phyloP scores from a whole-genome alignment of 2,888 invertebrate genomes.

The Escarpia spicata region DNA sequence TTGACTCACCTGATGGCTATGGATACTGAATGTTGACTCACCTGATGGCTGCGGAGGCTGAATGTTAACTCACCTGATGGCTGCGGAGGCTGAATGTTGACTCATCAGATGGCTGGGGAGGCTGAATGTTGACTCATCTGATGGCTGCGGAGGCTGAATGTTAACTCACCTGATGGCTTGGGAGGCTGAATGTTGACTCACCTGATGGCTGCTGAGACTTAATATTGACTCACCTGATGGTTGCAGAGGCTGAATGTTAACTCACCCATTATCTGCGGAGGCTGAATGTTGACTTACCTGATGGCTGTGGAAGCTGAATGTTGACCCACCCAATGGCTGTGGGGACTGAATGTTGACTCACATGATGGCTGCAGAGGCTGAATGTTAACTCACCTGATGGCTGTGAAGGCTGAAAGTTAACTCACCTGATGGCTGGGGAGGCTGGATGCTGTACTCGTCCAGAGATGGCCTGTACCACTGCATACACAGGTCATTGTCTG shows the following conservation, averaged over 20 bases:
- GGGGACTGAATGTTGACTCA: not conserved
- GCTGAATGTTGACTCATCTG: not conserved
- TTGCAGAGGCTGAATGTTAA: not conserved
- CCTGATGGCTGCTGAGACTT: not conserved
- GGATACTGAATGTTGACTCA: not conserved
- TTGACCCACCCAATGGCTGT: not conserved
- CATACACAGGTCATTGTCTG: conserved; percentile 53
- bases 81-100: not conserved
- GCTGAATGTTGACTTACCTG: not conserved
- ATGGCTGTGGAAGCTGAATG: not conserved
- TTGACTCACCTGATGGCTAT: not conserved
- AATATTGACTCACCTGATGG: not conserved
- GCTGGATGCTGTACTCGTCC: conserved; percentile 22
- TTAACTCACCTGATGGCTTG: not conserved
- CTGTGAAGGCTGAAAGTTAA: not conserved
- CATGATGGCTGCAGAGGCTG: not conserved
- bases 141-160: not conserved
- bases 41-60: not conserved
- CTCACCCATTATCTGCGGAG: not conserved
- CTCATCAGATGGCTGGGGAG: not conserved
- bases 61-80: not conserved
- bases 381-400: not conserved
- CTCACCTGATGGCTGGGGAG: conserved; percentile 13
- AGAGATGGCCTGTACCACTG: conserved; percentile 52
- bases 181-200: not conserved